A percentile compares a stretch with the other conserved stretches of the same genome.
Conservation (phyloP, 1,140 invertebrate species). For the Stenopsyche tienmushanensis region DNA sequence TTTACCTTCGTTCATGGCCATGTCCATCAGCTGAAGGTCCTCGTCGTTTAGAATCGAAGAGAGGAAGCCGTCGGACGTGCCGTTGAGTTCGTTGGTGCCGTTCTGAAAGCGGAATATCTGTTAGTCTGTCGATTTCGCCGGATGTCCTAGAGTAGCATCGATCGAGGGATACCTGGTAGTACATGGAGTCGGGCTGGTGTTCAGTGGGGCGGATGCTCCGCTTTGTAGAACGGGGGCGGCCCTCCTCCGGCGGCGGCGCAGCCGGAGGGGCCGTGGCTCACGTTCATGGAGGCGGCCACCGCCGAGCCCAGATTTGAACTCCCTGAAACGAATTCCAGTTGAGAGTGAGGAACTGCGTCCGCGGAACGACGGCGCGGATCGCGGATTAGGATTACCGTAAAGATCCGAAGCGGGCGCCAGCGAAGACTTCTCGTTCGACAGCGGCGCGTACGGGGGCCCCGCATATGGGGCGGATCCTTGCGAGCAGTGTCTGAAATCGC, state of each 20-base stretch:
- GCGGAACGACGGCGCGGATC: not conserved
- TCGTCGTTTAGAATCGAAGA: conserved; percentile 85
- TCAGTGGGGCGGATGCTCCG: conserved; percentile 37
- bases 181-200: conserved; percentile 58
- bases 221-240: conserved; percentile 42
- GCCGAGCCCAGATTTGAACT: conserved; percentile 73
- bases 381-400: conserved; percentile 26
- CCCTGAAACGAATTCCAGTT: conserved; percentile 47
- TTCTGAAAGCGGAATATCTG: conserved; percentile 47
- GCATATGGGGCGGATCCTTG: conserved; percentile 30
- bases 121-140: not conserved
- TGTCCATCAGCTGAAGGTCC: conserved; percentile 85
- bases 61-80: conserved; percentile 78
- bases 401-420: conserved; percentile 24
- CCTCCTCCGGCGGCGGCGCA: conserved; percentile 47
- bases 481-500: conserved; percentile 26
- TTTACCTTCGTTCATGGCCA: conserved; percentile 82
- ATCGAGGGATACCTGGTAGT: conserved; percentile 60
- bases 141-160: not conserved
- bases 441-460: conserved; percentile 31
- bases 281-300: conserved; percentile 72
- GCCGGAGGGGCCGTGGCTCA: conserved; percentile 21
- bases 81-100: conserved; percentile 65
- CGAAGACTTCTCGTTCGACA: conserved; percentile 29
- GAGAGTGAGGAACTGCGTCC: not conserved